Evolutionary conservation across 2,113 vertebrate species (phyloP).

Genomic region (Spea bombifrons): DNA sequence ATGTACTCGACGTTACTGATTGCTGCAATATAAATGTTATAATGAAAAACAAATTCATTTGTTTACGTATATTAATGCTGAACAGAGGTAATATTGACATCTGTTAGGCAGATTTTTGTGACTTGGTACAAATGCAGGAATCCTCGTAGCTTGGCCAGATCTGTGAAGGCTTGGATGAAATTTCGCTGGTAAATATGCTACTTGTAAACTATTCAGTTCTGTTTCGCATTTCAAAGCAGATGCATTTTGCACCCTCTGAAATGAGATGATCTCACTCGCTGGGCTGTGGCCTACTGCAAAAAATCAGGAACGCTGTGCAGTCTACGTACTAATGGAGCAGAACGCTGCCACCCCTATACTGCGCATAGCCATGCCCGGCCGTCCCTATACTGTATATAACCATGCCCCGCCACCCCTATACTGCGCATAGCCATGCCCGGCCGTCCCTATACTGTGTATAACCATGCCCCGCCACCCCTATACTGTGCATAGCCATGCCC

Average conservation of each 20-base stretch:
- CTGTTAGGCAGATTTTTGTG: constrained; percentile 42
- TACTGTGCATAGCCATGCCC: no score
- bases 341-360: no score
- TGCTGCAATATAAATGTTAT: constrained; percentile 48
- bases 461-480: no score
- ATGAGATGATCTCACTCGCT: not conserved
- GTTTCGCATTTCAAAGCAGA: constrained; percentile 22
- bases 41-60: constrained; percentile 49
- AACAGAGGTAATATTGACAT: constrained; percentile 48
- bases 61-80: constrained; percentile 49
- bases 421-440: no score
- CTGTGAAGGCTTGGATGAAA: constrained; percentile 37
- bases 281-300: not conserved
- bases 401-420: no score
- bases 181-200: constrained; percentile 43
- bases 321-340: no score
- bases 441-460: no score
- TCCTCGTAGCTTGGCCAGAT: constrained; percentile 38
- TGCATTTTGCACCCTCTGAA: constrained; percentile 6
- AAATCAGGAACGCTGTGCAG: not conserved
- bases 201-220: constrained; percentile 44
- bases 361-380: no score
- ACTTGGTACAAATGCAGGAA: constrained; percentile 43
- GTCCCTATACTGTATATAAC: no score
- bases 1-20: constrained; percentile 46